Evolutionary conservation across 2,113 vertebrate species (phyloP).

Genomic region (Amphilophus citrinellus): DNA sequence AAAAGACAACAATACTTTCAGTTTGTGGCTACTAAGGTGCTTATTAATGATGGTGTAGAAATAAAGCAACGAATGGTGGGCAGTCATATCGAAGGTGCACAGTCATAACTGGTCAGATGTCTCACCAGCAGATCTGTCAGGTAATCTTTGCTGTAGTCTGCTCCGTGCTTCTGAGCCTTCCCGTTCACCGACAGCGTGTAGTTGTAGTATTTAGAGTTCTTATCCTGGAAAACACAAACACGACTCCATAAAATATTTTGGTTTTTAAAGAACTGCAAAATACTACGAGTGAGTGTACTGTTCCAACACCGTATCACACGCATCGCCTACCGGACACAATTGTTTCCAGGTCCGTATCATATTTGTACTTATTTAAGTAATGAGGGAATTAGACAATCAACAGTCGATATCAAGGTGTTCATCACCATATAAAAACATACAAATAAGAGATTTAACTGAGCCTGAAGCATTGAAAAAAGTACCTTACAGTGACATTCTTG

Average conservation of each 20-base stretch:
- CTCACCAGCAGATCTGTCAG: slow-evolving; percentile 97
- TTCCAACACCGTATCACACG: neutral
- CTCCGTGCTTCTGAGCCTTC: slow-evolving; percentile 87
- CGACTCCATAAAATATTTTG: neutral
- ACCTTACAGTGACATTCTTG: no score
- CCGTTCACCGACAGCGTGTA: slow-evolving; percentile 97
- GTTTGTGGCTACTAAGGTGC: neutral
- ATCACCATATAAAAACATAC: no score
- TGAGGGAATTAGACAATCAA: no score
- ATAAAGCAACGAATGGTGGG: rapidly evolving
- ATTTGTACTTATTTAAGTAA: neutral
- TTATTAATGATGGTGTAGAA: no score
- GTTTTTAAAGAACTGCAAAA: neutral
- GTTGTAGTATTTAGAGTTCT: slow-evolving; percentile 98
- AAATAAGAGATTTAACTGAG: no score
- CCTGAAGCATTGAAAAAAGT: no score
- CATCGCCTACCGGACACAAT: neutral
- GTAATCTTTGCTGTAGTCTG: slow-evolving; percentile 94
- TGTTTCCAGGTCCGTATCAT: neutral
- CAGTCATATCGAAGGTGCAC: neutral
- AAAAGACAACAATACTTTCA: neutral
- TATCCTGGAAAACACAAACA: slow-evolving; percentile 83
- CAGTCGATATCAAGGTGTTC: no score
- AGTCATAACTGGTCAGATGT: neutral
- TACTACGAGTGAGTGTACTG: neutral